Conservation (phyloP, 2,113 vertebrate genomes). For the Alouatta palliata region DNA sequence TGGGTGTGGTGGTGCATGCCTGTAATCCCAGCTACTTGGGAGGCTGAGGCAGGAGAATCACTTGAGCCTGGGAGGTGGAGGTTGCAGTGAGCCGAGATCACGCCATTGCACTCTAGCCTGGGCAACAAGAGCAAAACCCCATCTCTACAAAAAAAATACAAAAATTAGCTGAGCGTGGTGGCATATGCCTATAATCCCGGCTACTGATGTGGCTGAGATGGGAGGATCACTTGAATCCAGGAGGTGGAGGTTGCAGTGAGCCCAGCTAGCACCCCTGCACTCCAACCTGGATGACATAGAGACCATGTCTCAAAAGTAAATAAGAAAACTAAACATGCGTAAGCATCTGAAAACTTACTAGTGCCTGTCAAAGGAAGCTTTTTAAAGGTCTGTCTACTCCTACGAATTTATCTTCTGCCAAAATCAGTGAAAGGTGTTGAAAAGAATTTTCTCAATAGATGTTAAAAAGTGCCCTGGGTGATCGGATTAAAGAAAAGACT, state of each 20-base stretch:
- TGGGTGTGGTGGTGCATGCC: no score
- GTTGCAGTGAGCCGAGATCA: no score
- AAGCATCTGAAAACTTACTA: background rate
- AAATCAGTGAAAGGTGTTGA: conserved; percentile 49
- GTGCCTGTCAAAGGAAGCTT: background rate
- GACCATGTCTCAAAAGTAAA: background rate
- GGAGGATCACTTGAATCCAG: background rate
- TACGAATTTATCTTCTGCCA: background rate
- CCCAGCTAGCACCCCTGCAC: background rate
- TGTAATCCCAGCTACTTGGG: no score
- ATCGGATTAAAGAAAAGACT: conserved; percentile 57
- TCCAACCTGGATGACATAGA: background rate
- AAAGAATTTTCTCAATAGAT: conserved; percentile 84
- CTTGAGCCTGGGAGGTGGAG: no score
- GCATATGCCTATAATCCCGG: background rate
- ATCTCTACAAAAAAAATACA: background rate
- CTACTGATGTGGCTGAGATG: background rate
- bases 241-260: background rate
- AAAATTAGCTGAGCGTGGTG: background rate
- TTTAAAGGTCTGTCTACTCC: background rate
- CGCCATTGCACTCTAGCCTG: no score
- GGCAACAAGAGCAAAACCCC: background rate
- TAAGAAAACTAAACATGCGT: background rate
- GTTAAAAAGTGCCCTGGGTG: conserved; percentile 90
- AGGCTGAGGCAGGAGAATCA: no score